Evolutionary conservation across 2,113 vertebrate species (phyloP).

Genomic region (Eonycteris spelaea): DNA sequence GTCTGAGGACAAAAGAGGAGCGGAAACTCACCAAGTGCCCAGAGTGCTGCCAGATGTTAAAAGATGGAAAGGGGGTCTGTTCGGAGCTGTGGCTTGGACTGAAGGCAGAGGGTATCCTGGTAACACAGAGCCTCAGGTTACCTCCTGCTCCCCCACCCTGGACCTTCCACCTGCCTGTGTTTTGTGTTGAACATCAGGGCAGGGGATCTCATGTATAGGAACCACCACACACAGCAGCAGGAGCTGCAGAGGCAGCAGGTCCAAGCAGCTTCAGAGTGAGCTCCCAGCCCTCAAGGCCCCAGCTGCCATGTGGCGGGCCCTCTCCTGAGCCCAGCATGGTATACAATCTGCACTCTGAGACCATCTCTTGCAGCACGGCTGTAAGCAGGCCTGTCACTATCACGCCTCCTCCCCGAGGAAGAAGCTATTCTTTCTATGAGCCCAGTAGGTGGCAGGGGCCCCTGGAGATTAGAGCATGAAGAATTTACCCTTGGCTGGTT

Average conservation of each 20-base stretch:
- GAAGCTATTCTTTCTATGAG: slow-evolving; percentile 76
- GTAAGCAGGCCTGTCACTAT: slow-evolving; percentile 75
- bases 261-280: neutral
- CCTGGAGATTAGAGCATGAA: neutral
- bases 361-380: slow-evolving; percentile 51
- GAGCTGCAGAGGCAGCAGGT: neutral
- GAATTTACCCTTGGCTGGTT: neutral
- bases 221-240: neutral
- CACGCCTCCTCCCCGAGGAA: slow-evolving; percentile 77
- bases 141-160: neutral
- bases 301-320: neutral
- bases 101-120: neutral
- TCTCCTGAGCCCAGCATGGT: slow-evolving; percentile 68
- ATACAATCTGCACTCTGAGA: slow-evolving; percentile 40
- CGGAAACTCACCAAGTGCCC: neutral
- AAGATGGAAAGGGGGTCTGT: neutral
- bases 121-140: neutral
- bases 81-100: neutral
- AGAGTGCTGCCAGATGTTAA: slow-evolving; percentile 12
- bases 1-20: slow-evolving; percentile 13
- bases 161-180: neutral
- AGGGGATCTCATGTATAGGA: neutral
- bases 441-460: slow-evolving; percentile 72
- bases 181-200: neutral
- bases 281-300: neutral